Percentiles rank a stretch among this genome's conserved stretches.
Evolutionary conservation across 2,888 invertebrate species (phyloP).

Genomic region (Mechanitis mazaeus): DNA sequence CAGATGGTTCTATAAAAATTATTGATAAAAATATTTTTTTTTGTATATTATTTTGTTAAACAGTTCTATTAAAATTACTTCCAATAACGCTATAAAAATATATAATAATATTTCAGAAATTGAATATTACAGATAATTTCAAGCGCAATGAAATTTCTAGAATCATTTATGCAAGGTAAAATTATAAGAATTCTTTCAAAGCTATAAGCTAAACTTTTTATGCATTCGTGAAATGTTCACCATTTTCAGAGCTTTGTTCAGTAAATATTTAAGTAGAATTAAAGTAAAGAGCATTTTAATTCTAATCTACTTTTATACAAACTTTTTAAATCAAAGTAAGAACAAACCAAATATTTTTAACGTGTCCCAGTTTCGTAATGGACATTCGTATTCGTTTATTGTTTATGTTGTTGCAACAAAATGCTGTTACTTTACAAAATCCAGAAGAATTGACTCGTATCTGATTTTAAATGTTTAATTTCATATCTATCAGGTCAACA

Average conservation of each 20-base stretch:
- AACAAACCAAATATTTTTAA: background rate
- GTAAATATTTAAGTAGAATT: constrained; percentile 2
- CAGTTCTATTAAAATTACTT: too few relatives aligned
- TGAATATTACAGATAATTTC: background rate
- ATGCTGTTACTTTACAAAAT: too few relatives aligned
- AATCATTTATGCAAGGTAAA: background rate
- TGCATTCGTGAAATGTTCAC: constrained; percentile 2
- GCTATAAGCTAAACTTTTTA: background rate
- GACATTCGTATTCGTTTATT: background rate
- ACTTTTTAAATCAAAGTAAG: background rate
- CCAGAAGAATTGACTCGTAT: too few relatives aligned
- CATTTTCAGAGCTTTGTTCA: background rate
- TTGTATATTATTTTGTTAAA: too few relatives aligned
- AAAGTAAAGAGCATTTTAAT: constrained; percentile 3
- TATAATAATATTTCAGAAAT: too few relatives aligned
- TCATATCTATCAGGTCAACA: too few relatives aligned
- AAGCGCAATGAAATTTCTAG: background rate
- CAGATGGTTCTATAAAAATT: too few relatives aligned
- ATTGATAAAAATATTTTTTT: too few relatives aligned
- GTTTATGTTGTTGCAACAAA: background rate
- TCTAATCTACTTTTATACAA: background rate
- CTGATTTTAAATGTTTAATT: too few relatives aligned
- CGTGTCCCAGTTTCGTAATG: background rate
- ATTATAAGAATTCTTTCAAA: constrained; percentile 1
- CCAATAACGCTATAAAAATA: too few relatives aligned